Base-by-base conservation (phyloP, 2,888 invertebrate genomes). In the Conchocele bisecta region DNA sequence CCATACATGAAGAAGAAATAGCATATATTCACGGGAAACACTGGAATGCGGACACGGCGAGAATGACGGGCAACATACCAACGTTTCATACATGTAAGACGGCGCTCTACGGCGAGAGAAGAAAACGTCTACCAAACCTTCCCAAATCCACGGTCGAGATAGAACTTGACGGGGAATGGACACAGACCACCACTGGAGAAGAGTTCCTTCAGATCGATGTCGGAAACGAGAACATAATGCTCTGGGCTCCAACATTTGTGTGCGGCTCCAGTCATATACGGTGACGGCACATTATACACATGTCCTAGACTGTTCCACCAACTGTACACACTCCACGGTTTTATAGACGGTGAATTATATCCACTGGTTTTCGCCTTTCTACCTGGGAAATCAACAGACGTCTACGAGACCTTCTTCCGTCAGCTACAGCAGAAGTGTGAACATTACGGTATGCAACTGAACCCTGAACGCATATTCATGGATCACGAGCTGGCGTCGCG, bases 231-330 rank as follows among this genome's bases (percentile, higher is more conserved):
- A 20, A 42, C 1, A 33, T 46, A 3, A 48, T 64, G 3, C 51
- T 70, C 5, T n/a, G 63, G 17, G 63, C 53, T 42, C 26, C 42
- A 13, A 64, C 64, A n/a, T n/a, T n/a, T n/a, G n/a, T n/a, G n/a
- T n/a, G n/a, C n/a, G n/a, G n/a, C n/a, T n/a, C n/a, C n/a, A n/a
- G n/a, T n/a, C n/a, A n/a, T n/a, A n/a, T n/a, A n/a, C n/a, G 35
- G 28, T 17, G 70, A 58, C 31, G 64, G 64, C 26, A 70, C 70
- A 15, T 70, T 63, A 28, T 70, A 57, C 28, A 28, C 59, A 3
- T 64, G 70, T 31, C 63, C 58, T 22, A 31, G 28, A 9, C 42
- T 46, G 2, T 74, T 74, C 39, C 29, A 50, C 41, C 54, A 64
- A 44, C 13, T 68, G 9, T 67, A 61, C 46, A 53, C 68, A 7